Percentiles rank a stretch among this genome's conserved stretches.
phyloP scores from a whole-genome alignment of 2,113 vertebrate species.

The Vanacampus margaritifer region DNA sequence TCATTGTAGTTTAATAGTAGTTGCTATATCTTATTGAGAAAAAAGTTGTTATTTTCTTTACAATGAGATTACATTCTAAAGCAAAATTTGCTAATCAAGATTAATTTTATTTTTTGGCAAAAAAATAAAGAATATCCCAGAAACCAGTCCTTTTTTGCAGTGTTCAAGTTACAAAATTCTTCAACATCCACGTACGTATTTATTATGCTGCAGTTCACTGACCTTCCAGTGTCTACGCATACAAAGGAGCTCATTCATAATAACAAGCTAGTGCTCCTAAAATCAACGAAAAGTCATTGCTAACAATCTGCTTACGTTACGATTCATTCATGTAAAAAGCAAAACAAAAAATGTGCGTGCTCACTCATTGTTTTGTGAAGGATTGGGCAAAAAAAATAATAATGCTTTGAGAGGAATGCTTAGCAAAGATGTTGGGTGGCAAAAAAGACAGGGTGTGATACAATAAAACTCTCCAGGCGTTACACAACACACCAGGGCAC shows the following conservation, averaged over 20 bases:
- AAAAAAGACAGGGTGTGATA: background rate
- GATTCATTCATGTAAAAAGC: constrained; percentile 2
- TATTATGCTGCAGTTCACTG: too few species aligned
- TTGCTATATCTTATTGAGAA: too few species aligned
- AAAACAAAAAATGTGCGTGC: constrained; percentile 30
- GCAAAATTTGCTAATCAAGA: too few species aligned
- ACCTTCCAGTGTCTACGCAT: too few species aligned
- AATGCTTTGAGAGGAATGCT: constrained; percentile 13
- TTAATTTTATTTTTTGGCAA: too few species aligned
- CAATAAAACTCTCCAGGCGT: constrained; percentile 41
- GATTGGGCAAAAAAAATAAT: constrained; percentile 30
- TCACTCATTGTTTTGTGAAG: constrained; percentile 23
- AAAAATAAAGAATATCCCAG: too few species aligned
- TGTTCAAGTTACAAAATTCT: too few species aligned
- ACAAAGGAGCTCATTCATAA: constrained; percentile 12
- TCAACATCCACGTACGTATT: too few species aligned
- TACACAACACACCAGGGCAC: constrained; percentile 56
- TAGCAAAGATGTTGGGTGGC: constrained; percentile 25
- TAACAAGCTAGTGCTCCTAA: constrained; percentile 4
- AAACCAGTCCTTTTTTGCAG: too few species aligned
- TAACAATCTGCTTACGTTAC: background rate
- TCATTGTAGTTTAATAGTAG: too few species aligned
- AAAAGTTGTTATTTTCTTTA: too few species aligned
- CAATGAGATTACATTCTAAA: too few species aligned
- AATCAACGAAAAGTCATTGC: background rate